These are phyloP conservation scores for Nephila pilipes DNA, from an alignment of 1,140 invertebrate genomes.

Conservation along the genomic window DNA sequence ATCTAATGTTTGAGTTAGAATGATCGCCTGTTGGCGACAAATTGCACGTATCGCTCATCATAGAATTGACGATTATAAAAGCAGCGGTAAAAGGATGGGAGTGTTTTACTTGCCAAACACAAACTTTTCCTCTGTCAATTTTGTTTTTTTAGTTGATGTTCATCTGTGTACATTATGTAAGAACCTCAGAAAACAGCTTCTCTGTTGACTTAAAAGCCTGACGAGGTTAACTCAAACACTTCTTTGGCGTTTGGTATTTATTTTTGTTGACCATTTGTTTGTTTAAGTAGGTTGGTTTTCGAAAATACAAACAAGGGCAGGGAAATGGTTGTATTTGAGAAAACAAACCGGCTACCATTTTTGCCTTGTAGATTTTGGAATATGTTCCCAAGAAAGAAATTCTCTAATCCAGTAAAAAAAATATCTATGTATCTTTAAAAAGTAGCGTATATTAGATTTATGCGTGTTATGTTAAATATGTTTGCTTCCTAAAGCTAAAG, in stretches of 20 bases:
- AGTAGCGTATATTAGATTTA: not conserved
- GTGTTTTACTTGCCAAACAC: slow-evolving; percentile 21
- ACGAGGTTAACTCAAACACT: slow-evolving; percentile 14
- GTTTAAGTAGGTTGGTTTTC: not conserved
- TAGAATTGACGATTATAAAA: slow-evolving; percentile 2
- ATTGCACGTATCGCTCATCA: slow-evolving; percentile 36
- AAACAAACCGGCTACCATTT: not conserved
- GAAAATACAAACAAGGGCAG: not conserved
- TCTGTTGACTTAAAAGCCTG: slow-evolving; percentile 27
- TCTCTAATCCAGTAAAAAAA: slow-evolving; percentile 18
- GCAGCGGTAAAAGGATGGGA: not conserved
- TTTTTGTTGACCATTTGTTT: slow-evolving; percentile 26
- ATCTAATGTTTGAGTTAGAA: not conserved
- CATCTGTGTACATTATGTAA: slow-evolving; percentile 43
- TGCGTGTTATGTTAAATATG: not conserved
- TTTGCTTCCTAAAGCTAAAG: not conserved
- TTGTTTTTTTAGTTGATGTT: not conserved
- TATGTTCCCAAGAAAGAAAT: not conserved
- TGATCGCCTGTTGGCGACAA: slow-evolving; percentile 31
- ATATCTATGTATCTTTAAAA: not conserved
- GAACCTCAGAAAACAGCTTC: slow-evolving; percentile 25
- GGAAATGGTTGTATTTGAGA: not conserved
- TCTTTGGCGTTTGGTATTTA: not conserved
- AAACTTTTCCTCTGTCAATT: slow-evolving; percentile 12
- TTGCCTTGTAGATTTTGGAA: not conserved